Evolutionary conservation across 2,888 invertebrate genomes (phyloP), one percentile per base, ranked within the genome.

Genomic region (Cyrtodaria siliqua): DNA sequence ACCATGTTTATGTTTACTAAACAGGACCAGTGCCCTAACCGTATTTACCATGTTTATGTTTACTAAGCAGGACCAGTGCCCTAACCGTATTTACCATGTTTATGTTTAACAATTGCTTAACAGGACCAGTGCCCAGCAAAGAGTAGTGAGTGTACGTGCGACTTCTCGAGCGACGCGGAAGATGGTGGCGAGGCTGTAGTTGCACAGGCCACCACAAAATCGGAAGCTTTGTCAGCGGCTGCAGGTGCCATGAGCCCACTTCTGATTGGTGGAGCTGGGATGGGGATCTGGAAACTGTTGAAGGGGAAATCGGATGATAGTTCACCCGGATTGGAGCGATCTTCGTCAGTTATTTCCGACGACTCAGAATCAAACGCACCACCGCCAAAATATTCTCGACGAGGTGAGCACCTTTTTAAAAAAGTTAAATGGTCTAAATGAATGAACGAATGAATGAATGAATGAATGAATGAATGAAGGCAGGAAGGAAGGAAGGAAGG

Each of bases 161-260:
- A 68, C n/a, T 83, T 79, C 60, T 44, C 67, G 12, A 63, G 67
- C 20, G 53, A 61, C 2, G 67, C 68, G 2, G 77, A 74, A 44
- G 69, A 66, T 27, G 78, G 76, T 26, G 76, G 66, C 1, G 73
- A 71, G 42, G 33, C 57, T 2, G 40, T 40, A 2, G 60, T 67
- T 4, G 59, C 73, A 0, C 47, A 67, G 12, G 69, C 70, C 2
- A 57, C 71, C 9, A 61, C 69, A 42, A 84, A 77, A 33, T 63
- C 76, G 1, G 68, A 79, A 18, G 72, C 59, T 3, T 69, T 84
- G 49, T 81, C 83, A 0, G 70, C 72, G 0, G 78, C 83, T 2
- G 79, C 79, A 0, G 83, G 83, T 9, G 83, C 83, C 47, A 64
- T 84, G 77, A 68, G 67, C 23, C 81, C 83, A 0, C 60, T 84